These are phyloP conservation scores for Mechanitis messenoides DNA, from an alignment of 2,888 invertebrate genomes.

Conservation along the genomic window DNA sequence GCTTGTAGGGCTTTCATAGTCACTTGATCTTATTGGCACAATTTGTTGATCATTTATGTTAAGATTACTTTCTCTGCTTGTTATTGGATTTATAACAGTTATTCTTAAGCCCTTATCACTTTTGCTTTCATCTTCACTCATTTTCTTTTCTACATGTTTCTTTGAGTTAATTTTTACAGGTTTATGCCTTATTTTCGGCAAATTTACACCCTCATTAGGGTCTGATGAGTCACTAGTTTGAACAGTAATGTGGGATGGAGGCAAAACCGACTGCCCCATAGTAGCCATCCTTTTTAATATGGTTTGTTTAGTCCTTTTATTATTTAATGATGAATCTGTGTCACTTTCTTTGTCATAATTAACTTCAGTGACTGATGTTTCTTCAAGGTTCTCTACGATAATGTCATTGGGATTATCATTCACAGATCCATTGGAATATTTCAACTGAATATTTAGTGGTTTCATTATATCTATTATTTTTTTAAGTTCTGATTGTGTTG, in stretches of 20 bases:
- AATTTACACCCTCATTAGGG: slow-evolving; percentile 42
- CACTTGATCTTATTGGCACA: slow-evolving; percentile 38
- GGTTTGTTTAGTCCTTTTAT: slow-evolving; percentile 57
- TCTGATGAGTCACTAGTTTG: slow-evolving; percentile 61
- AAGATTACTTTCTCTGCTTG: slow-evolving; percentile 31
- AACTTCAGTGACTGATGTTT: slow-evolving; percentile 16
- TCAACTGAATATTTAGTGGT: slow-evolving; percentile 41
- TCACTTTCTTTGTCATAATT: slow-evolving; percentile 48
- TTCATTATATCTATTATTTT: slow-evolving; percentile 46
- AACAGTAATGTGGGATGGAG: slow-evolving; percentile 37
- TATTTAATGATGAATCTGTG: slow-evolving; percentile 51
- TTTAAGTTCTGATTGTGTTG: slow-evolving; percentile 44
- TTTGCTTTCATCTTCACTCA: slow-evolving; percentile 33
- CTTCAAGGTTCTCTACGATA: slow-evolving; percentile 8
- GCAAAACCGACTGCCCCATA: slow-evolving; percentile 66
- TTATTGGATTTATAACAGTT: slow-evolving; percentile 30
- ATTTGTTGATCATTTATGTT: slow-evolving; percentile 42
- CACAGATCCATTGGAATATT: slow-evolving; percentile 34
- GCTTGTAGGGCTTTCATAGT: slow-evolving; percentile 34
- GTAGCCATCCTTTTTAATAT: slow-evolving; percentile 64
- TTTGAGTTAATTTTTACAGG: slow-evolving; percentile 40
- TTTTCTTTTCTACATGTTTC: slow-evolving; percentile 39
- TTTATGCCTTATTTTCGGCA: slow-evolving; percentile 51
- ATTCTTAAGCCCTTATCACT: slow-evolving; percentile 30
- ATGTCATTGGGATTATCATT: slow-evolving; percentile 13